Evolutionary conservation across 2,113 vertebrate genomes (phyloP), one percentile per base, ranked within the genome.

Genomic region (Austrofundulus limnaeus): DNA sequence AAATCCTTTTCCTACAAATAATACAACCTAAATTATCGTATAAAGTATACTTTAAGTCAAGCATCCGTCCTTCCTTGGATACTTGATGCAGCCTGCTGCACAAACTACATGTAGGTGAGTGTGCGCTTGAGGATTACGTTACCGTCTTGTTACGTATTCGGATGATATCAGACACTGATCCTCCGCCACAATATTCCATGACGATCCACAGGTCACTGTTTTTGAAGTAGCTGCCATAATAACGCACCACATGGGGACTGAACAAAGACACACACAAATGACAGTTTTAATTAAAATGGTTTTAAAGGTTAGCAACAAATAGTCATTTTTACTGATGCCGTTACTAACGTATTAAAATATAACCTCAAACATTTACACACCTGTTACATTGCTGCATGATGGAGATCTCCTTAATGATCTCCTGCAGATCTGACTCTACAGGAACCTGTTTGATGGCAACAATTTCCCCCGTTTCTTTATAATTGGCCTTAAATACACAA

Each of bases 371-470:
- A 0, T 1, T 25, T 6, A 16, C 13, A 5, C 43, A 97, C 96
- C 96, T 98, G 91, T 98, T 96, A 57, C 96, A 98, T 14, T 98
- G 96, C 70, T 98, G 96, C 96, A 98, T 98, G 69, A 98, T 97
- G 62, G 96, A 95, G 83, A 98, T 98, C 72, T 98, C 96, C 81
- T 98, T 98, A 77, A 98, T 98, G 72, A 98, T 98, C 84, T 98
- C 96, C 72, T 98, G 96, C n/a, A 98, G 89, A 72, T 98, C 96
- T 0, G 96, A 97, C 80, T 98, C 96, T 83, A 98, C 95, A 2
- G 96, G 96, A 87, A 98, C 96, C 84, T 98, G 96, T 60, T 98
- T 98, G 86, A 98, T 98, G 43, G 96, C 96, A 50, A 98, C 95
- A 15, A 98, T 94, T 83, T 98, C 95, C 49, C 96, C 94, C 0